These are phyloP conservation scores for Heliothis virescens DNA, from an alignment of 1,140 invertebrate species.

Conservation along the genomic window DNA sequence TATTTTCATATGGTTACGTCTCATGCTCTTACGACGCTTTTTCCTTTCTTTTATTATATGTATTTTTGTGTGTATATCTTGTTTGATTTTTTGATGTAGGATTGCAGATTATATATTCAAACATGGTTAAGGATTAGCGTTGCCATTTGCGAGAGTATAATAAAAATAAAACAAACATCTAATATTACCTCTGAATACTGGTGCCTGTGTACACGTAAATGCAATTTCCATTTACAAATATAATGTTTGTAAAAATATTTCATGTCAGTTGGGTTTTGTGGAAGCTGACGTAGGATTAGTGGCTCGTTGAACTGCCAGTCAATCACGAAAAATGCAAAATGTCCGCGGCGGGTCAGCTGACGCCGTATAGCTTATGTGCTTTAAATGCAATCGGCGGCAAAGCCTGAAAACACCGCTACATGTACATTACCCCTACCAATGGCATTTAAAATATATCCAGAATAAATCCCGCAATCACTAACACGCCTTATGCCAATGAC, in stretches of 20 bases:
- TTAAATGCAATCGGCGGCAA: constrained; percentile 33
- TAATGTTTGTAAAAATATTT: not conserved
- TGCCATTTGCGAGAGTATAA: too few species aligned
- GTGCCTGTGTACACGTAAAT: not conserved
- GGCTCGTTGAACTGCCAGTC: constrained; percentile 43
- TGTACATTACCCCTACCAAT: constrained; percentile 7
- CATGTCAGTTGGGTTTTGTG: constrained; percentile 7
- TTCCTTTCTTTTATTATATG: not conserved
- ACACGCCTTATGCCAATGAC: constrained; percentile 47
- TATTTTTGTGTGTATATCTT: not conserved
- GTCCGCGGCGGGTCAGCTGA: constrained; percentile 9
- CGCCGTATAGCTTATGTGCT: constrained; percentile 40
- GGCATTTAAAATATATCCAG: constrained; percentile 13
- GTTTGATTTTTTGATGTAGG: not conserved
- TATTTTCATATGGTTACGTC: not conserved
- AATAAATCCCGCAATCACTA: constrained; percentile 1
- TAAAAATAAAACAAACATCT: too few species aligned
- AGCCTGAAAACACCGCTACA: constrained; percentile 4
- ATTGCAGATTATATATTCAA: not conserved
- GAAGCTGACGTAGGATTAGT: constrained; percentile 36
- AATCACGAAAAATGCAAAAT: constrained; percentile 42
- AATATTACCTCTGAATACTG: not conserved
- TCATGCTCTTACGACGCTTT: not conserved
- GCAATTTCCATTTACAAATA: not conserved
- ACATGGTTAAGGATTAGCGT: not conserved